Percentiles rank a stretch among this genome's conserved stretches.
Conservation (phyloP, 1,140 invertebrate species). For the Drosophila ohnishii region DNA sequence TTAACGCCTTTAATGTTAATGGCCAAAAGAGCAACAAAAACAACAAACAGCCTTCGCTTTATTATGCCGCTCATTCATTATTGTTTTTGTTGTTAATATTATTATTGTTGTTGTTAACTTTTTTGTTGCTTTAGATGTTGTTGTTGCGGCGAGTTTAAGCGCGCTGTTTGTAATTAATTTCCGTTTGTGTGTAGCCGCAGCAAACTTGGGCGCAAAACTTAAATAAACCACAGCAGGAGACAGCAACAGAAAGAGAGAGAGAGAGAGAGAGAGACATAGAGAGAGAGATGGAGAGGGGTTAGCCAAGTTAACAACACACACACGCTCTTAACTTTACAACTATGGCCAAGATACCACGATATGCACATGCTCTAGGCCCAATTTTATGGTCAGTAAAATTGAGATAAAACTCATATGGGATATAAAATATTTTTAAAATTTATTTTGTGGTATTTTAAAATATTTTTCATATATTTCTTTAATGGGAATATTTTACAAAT, state of each 20-base stretch:
- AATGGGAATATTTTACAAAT: background rate
- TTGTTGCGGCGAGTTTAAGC: slow-evolving; percentile 65
- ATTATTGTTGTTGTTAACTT: slow-evolving; percentile 22
- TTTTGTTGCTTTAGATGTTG: background rate
- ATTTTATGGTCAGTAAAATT: slow-evolving; percentile 6
- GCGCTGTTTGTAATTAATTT: slow-evolving; percentile 80
- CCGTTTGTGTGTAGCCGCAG: slow-evolving; percentile 77
- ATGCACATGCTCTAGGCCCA: slow-evolving; percentile 9
- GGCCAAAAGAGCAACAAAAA: slow-evolving; percentile 39
- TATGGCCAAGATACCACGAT: slow-evolving; percentile 19
- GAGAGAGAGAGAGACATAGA: background rate
- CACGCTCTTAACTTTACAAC: background rate
- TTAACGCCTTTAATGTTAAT: slow-evolving; percentile 71
- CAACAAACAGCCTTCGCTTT: slow-evolving; percentile 64
- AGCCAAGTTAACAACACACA: slow-evolving; percentile 34
- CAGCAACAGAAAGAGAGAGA: background rate
- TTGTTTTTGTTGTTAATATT: slow-evolving; percentile 40
- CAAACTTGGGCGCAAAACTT: slow-evolving; percentile 66
- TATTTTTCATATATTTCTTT: background rate
- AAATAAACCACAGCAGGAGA: slow-evolving; percentile 70
- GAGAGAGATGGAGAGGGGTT: background rate
- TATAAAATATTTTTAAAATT: background rate
- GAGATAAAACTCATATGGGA: background rate
- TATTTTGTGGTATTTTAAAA: background rate
- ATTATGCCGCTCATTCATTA: slow-evolving; percentile 76